Evolutionary conservation across 2,888 invertebrate species (phyloP), one percentile per base, ranked within the genome.

Genomic region (Platerodrilus igneus): DNA sequence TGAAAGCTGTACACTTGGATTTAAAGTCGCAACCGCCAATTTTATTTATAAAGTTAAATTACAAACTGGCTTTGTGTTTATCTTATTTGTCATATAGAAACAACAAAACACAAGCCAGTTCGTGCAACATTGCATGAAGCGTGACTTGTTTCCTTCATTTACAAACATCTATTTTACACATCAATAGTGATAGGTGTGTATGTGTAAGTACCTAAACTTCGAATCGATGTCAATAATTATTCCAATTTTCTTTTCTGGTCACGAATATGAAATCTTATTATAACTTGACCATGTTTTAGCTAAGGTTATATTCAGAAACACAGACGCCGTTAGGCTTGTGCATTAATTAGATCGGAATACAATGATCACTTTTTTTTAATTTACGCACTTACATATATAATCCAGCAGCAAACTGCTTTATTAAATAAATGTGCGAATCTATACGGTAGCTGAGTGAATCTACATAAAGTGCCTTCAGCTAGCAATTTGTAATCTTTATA

Each of bases 1-100:
- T 41, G n/a, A 42, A 42, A 45, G 47, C 45, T 41, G 32, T 47
- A 47, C 44, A 38, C 47, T 39, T 38, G 20, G 42, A 28, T 27
- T 42, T 33, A 33, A 40, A 40, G 37, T 37, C 37, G 43, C 35
- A 43, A 38, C 43, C 38, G 36, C 36, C 43, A 43, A 39, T 43
- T 38, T 43, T 30, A 28, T 28, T 9, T 17, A 28, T 16, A 28
- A 28, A n/a, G n/a, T 19, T 11, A 17, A 26, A 35, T 28, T 27
- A 38, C 23, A 18, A 13, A 20, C 19, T 18, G 34, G 34, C 34
- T 18, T 19, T 34, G 19, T 26, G 31, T 38, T 11, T 20, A 16
- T 23, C 18, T 18, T 21, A 21, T 21, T 9, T 21, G 9, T 21
- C 5, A 7, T 19, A 21, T 21, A 7, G 19, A 3, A 34, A 17